Conservation (phyloP, 2,888 invertebrate genomes). For the Coecobrya sp. region DNA sequence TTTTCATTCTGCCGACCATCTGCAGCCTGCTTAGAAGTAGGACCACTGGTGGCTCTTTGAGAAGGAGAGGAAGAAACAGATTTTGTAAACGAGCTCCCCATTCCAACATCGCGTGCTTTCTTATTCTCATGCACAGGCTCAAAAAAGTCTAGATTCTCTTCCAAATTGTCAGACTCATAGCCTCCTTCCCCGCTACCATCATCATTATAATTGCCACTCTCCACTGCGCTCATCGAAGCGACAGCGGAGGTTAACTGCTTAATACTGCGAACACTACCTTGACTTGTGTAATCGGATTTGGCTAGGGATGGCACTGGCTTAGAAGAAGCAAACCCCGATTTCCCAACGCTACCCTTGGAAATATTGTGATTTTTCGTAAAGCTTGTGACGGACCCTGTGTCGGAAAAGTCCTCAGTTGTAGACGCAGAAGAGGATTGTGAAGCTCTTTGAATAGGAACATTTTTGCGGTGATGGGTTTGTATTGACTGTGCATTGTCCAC, state of each 20-base stretch:
- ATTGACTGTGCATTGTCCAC: slow-evolving; percentile 59
- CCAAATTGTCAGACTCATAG: slow-evolving; percentile 85
- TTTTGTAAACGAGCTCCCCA: slow-evolving; percentile 62
- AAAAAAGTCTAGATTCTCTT: slow-evolving; percentile 86
- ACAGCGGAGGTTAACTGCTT: slow-evolving; percentile 71
- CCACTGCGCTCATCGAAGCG: slow-evolving; percentile 12
- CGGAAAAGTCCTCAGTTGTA: slow-evolving; percentile 65
- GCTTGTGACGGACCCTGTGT: slow-evolving; percentile 70
- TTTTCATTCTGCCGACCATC: not conserved
- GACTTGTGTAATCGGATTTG: slow-evolving; percentile 79
- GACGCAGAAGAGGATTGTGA: slow-evolving; percentile 66
- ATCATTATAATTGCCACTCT: slow-evolving; percentile 62
- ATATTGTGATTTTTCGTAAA: slow-evolving; percentile 35
- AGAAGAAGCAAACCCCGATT: slow-evolving; percentile 58
- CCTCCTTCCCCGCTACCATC: slow-evolving; percentile 26
- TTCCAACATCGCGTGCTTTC: slow-evolving; percentile 5
- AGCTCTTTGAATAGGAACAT: slow-evolving; percentile 45
- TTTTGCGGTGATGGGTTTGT: not conserved
- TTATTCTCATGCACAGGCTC: slow-evolving; percentile 69
- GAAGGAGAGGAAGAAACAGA: slow-evolving; percentile 56
- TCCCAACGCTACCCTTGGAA: slow-evolving; percentile 49
- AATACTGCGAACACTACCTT: slow-evolving; percentile 82
- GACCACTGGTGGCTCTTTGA: slow-evolving; percentile 53
- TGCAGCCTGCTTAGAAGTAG: slow-evolving; percentile 15
- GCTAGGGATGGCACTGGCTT: slow-evolving; percentile 79